phyloP scores from a whole-genome alignment of 2,797 vertebrate genomes.

The Hafferia zeledoni region DNA sequence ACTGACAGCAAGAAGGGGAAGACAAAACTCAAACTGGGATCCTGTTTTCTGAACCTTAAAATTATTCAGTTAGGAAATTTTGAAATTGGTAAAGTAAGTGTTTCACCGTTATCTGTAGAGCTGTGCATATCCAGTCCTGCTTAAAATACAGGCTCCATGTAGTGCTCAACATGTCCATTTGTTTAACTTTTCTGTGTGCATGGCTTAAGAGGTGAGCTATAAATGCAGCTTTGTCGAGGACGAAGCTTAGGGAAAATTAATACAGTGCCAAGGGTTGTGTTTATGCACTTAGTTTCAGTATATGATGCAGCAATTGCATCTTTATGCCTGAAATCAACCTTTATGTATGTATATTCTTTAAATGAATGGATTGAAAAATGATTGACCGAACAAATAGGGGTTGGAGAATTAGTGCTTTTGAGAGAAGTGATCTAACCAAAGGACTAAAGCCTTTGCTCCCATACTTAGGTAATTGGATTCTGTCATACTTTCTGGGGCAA shows the following conservation, averaged over 20 bases:
- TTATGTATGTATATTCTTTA: background rate
- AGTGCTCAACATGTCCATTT: background rate
- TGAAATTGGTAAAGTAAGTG: background rate
- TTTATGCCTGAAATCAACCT: background rate
- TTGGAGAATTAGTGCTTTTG: background rate
- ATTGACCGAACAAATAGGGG: background rate
- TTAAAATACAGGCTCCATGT: background rate
- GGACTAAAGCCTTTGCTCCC: background rate
- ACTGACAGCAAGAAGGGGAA: background rate
- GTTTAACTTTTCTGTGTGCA: background rate
- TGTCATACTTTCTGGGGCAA: background rate
- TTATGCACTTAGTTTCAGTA: background rate
- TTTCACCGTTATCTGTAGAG: background rate
- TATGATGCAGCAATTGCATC: background rate
- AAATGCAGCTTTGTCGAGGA: background rate
- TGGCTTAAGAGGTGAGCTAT: background rate
- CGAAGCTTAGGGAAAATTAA: background rate
- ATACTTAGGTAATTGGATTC: background rate
- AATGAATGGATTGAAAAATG: background rate
- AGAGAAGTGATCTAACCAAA: background rate
- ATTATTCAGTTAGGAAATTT: background rate
- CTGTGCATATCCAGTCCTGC: background rate
- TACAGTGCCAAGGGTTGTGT: background rate
- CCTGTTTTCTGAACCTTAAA: slow-evolving; percentile 8
- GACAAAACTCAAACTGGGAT: background rate